Base-by-base conservation (phyloP, 2,888 invertebrate genomes). In the Phorcus lineatus region DNA sequence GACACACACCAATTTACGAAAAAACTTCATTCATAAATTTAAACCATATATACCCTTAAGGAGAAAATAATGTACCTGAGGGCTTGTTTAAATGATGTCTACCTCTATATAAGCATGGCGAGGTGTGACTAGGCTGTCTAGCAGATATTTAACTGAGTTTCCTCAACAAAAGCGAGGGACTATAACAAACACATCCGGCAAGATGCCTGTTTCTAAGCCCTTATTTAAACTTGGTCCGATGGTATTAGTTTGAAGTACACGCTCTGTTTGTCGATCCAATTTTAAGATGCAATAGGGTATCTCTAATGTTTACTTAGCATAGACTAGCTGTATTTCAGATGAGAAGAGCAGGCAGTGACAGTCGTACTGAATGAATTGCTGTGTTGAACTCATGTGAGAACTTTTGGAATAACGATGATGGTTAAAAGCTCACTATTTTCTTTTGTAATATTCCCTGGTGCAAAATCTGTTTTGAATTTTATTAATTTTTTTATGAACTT, bases 191-290 rank as follows among this genome's bases (percentile, higher is more conserved):
- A 62, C 62, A 62, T 62, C 62, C 62, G 28, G 24, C 28, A 28
- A 62, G 62, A 62, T 62, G 62, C 62, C 28, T 24, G 62, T n/a
- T 28, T 24, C 62, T 62, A 62, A 62, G 62, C 62, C 28, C 28
- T 62, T 62, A 62, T 62, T 62, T 62, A 62, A 62, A 62, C 62
- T 62, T 62, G 62, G 62, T 24, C 62, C 62, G 28, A 62, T 62
- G 28, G 62, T 62, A 62, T 62, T 62, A 62, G 62, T 62, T 62
- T 62, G 62, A 24, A 62, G 62, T 28, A 28, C 62, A 62, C 62
- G 62, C 28, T 62, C 62, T 62, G 62, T 62, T 62, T 62, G 62
- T 62, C 62, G 0, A 62, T 62, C 62, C 62, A 62, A 62, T 62
- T 62, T 62, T 62, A 28, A 62, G 62, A 62, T 62, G 62, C 62